A percentile compares a stretch with the other conserved stretches of the same genome.
Conservation (phyloP, 2,797 vertebrate species). For the Calcarius lapponicus region DNA sequence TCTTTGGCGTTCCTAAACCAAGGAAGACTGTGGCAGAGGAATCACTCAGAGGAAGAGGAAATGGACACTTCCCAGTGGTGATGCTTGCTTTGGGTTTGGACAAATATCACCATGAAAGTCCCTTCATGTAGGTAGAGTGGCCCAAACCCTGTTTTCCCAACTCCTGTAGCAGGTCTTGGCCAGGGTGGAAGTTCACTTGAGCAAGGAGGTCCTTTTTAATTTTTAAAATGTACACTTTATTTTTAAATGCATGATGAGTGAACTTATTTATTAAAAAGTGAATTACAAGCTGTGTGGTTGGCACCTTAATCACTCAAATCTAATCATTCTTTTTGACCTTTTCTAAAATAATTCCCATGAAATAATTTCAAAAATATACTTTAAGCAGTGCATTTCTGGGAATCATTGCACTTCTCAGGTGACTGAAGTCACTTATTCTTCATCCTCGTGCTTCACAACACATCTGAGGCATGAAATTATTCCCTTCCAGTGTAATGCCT, state of each 20-base stretch:
- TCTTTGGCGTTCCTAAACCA: neutral
- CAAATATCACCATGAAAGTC: neutral
- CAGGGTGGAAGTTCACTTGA: neutral
- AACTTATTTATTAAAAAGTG: conserved; percentile 49
- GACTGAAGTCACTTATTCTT: conserved; percentile 44
- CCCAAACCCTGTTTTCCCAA: neutral
- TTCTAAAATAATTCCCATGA: conserved; percentile 34
- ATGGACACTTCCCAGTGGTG: neutral
- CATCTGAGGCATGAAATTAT: conserved; percentile 56
- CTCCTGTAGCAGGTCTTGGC: neutral
- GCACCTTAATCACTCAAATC: neutral
- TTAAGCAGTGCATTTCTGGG: conserved; percentile 10
- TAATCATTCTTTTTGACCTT: conserved; percentile 10
- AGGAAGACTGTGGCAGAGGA: neutral
- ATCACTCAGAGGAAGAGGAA: neutral
- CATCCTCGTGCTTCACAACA: conserved; percentile 24
- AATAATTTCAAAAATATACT: conserved; percentile 26
- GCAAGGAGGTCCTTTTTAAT: conserved; percentile 24
- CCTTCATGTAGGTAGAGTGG: neutral
- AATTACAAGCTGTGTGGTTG: neutral
- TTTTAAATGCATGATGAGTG: neutral
- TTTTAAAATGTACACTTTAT: neutral
- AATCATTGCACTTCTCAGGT: conserved; percentile 32
- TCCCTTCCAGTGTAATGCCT: neutral
- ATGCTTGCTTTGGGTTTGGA: neutral